These are phyloP conservation scores for Oxycera nigricornis DNA, from an alignment of 2,888 invertebrate species.

Conservation along the genomic window DNA sequence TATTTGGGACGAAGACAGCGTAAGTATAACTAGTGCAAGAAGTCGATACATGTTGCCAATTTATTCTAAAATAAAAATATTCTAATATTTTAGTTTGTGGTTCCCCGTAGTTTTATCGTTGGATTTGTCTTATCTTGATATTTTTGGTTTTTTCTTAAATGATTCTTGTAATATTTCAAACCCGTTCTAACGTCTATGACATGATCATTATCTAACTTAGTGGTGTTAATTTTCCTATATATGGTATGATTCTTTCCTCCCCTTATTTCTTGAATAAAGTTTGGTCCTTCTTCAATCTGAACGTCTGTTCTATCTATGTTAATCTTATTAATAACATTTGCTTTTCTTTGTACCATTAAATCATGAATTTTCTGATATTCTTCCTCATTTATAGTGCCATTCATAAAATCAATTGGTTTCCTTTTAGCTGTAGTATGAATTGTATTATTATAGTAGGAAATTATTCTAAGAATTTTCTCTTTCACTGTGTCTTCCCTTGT, in stretches of 20 bases:
- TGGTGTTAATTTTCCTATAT: slow-evolving; percentile 19
- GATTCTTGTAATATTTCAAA: slow-evolving; percentile 12
- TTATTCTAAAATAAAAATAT: background rate
- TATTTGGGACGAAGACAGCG: background rate
- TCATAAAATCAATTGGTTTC: slow-evolving; percentile 18
- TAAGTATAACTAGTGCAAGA: background rate
- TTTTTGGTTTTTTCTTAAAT: no score
- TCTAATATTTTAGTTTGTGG: no score
- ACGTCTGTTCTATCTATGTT: background rate
- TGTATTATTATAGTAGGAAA: background rate
- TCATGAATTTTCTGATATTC: slow-evolving; percentile 2
- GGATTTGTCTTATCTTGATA: no score
- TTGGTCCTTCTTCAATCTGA: slow-evolving; percentile 15
- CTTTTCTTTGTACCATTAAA: slow-evolving; percentile 6
- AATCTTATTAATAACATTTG: background rate
- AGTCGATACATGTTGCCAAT: background rate
- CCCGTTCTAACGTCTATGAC: background rate
- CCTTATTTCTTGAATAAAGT: slow-evolving; percentile 31
- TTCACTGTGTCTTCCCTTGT: background rate
- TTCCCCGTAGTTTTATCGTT: slow-evolving; percentile 8
- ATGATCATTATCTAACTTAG: slow-evolving; percentile 22
- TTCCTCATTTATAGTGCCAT: slow-evolving; percentile 8
- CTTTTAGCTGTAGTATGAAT: no score
- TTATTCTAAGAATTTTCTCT: background rate
- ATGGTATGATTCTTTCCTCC: slow-evolving; percentile 34